Evolutionary conservation across 2,113 vertebrate genomes (phyloP), one percentile per base, ranked within the genome.

Genomic region (Petroica traversi): DNA sequence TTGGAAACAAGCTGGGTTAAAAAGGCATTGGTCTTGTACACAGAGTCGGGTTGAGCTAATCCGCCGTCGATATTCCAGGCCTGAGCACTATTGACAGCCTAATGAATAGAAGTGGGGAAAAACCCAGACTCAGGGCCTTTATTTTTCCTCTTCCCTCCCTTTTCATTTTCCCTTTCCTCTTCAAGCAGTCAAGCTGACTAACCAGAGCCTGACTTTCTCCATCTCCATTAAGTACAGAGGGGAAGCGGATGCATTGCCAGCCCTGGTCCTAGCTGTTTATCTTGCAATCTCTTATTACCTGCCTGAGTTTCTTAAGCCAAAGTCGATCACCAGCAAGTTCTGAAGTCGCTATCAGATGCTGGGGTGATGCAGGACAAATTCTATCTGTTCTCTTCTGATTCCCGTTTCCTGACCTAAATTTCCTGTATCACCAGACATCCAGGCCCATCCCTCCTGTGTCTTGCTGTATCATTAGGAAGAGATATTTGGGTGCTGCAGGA

Each of bases 1-100:
- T 96, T 97, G 97, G 98, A 98, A 98, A 98, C 97, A 97, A 98
- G 97, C 97, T 92, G 95, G 97, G 97, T 98, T 98, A 97, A 97
- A 97, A 98, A 98, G 97, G 96, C 95, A 95, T 96, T 97, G 96
- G 95, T 97, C 97, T 97, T 93, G 94, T 97, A 97, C 97, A 97
- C 96, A 95, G 95, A 97, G 96, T 76, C 54, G 85, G 94, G 93
- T 89, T 94, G 84, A 97, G 97, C 98, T 98, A 98, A 98, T 97
- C 97, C 57, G 22, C 89, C 89, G 93, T 98, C 97, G 10, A 98
- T 98, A 97, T 67, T 94, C 95, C 97, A 81, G 91, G 92, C 76
- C 94, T 63, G 91, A 97, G 96, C 71, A 1, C 94, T 98, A 98
- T 97, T 93, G 98, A 97, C 97, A 98, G 88, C 92, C 94, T 97